These are phyloP conservation scores for Heterotis niloticus DNA, from an alignment of 2,113 vertebrate genomes.

Conservation along the genomic window DNA sequence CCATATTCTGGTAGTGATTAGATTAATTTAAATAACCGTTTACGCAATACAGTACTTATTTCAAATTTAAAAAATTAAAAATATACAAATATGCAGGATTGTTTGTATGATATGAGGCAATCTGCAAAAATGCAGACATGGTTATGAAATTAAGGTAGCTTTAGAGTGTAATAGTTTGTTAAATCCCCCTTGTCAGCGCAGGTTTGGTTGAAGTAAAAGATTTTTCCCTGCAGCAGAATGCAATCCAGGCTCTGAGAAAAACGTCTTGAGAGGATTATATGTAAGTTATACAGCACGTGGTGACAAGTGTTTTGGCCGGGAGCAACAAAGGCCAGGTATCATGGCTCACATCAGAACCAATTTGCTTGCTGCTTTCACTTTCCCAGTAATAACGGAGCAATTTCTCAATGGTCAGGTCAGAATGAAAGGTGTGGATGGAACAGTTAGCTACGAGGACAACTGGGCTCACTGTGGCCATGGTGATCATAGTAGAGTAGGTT, in stretches of 20 bases:
- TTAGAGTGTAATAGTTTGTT: slow-evolving; percentile 10
- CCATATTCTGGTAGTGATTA: too few relatives aligned
- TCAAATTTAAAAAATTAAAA: too few relatives aligned
- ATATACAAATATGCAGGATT: too few relatives aligned
- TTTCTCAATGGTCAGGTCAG: not conserved
- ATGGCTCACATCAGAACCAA: slow-evolving; percentile 26
- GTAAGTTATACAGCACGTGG: slow-evolving; percentile 39
- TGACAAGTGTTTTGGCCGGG: slow-evolving; percentile 33
- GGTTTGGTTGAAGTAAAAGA: slow-evolving; percentile 20
- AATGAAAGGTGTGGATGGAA: not conserved
- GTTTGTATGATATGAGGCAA: too few relatives aligned
- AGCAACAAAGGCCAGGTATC: slow-evolving; percentile 29
- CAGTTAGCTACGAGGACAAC: not conserved
- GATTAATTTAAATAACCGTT: too few relatives aligned
- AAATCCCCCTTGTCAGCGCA: slow-evolving; percentile 10
- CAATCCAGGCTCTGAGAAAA: slow-evolving; percentile 36
- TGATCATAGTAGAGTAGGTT: not conserved
- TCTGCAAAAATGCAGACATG: not conserved
- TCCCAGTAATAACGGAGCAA: not conserved
- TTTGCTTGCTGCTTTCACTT: not conserved
- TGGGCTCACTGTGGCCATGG: not conserved
- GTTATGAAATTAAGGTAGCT: slow-evolving; percentile 1
- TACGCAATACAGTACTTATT: too few relatives aligned
- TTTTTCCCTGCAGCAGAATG: slow-evolving; percentile 29
- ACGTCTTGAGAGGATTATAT: slow-evolving; percentile 41